Evolutionary conservation across 2,888 invertebrate species (phyloP).

Genomic region (Megalurothrips usitatus): DNA sequence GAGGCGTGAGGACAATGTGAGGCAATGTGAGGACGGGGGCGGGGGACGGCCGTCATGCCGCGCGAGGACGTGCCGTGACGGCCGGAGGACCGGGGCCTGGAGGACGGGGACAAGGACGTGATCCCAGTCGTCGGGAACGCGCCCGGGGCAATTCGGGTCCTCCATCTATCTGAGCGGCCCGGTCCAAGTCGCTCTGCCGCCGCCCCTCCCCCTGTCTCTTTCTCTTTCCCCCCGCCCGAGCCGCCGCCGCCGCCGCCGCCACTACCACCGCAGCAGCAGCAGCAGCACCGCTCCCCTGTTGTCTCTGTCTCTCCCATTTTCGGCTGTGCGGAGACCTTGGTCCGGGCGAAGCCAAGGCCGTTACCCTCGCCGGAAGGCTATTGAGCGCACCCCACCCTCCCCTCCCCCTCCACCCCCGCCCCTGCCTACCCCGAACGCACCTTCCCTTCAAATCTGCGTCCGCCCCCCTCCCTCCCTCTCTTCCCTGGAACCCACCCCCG

Average conservation of each 20-base stretch:
- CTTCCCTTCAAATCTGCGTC: background rate
- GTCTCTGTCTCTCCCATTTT: background rate
- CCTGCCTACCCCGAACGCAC: background rate
- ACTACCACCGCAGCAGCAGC: background rate
- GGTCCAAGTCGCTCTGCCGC: background rate
- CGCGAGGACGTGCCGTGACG: too few relatives aligned
- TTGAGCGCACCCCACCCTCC: background rate
- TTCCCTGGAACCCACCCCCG: background rate
- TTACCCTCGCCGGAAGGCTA: conserved; percentile 8
- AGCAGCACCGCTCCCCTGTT: background rate
- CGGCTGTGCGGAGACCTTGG: background rate
- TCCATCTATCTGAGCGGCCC: background rate
- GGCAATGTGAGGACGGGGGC: too few relatives aligned
- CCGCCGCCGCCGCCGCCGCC: background rate
- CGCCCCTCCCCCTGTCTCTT: background rate
- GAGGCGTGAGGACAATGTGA: too few relatives aligned
- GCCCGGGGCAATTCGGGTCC: background rate
- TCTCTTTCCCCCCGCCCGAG: too few relatives aligned
- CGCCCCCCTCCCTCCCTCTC: background rate
- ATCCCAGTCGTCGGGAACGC: too few relatives aligned
- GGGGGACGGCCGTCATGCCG: too few relatives aligned
- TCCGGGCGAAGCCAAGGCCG: background rate
- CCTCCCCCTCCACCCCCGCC: background rate
- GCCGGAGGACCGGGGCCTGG: too few relatives aligned
- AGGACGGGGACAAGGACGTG: too few relatives aligned